Base-by-base conservation (phyloP, 2,113 vertebrate genomes). In the Origma solitaria region DNA sequence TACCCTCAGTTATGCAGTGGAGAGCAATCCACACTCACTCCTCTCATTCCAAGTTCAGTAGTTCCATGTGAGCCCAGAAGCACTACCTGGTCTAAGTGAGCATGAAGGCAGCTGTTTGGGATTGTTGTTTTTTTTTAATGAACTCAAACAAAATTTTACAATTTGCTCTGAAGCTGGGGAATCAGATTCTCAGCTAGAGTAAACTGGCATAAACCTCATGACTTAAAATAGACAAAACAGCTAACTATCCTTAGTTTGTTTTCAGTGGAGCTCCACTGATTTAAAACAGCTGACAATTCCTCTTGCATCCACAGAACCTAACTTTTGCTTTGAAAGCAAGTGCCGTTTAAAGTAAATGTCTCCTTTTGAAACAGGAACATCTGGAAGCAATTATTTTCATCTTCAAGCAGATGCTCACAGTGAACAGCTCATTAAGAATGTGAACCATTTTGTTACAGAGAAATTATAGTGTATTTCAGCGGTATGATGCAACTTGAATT, bases 381-480 rank as follows among this genome's bases (percentile, higher is more conserved):
- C 96, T 98, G 98, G 97, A 98, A 98, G 91, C 88, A 97, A 98
- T 98, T 98, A 98, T 89, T 93, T 97, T 92, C 92, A 89, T 97
- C 94, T 95, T 97, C 96, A 92, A 95, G 90, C 96, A 96, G 96
- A 96, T 97, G 93, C 92, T 96, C 94, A 75, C 44, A 90, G 84
- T 45, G 92, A 97, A 90, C 81, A 96, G 94, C 81, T 89, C 88
- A 92, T 96, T 95, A 97, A 94, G 96, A 98, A 98, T 95, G 96
- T 64, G 96, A 97, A 96, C 94, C 95, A 95, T 91, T 94, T 97
- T 97, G 95, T 96, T 97, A 87, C 95, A 90, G 86, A 96, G 95
- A 97, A 98, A 97, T 97, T 96, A 97, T 85, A 93, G 96, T 89
- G 81, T 92, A 89, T 89, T 91, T 85, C 73, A 95, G 91, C 19